phyloP scores from a whole-genome alignment of 2,797 vertebrate species.

The Ctenochaetus hawaiiensis region DNA sequence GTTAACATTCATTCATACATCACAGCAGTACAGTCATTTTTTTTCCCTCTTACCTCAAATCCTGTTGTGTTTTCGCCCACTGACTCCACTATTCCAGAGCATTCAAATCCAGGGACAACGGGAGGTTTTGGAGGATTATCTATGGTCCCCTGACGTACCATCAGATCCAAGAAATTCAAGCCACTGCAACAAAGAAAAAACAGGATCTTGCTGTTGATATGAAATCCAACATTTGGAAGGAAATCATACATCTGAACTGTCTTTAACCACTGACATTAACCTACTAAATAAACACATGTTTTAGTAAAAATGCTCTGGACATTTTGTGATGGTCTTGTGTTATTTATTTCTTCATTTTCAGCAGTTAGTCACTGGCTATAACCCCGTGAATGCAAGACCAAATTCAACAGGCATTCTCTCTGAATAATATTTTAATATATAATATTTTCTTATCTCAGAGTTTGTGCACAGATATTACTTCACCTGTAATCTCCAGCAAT shows the following conservation, averaged over 20 bases:
- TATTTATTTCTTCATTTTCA: slow-evolving; percentile 40
- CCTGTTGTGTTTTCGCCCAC: slow-evolving; percentile 92
- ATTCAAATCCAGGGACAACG: slow-evolving; percentile 96
- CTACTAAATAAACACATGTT: no score
- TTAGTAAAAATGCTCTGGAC: slow-evolving; percentile 1
- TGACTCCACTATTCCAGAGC: slow-evolving; percentile 96
- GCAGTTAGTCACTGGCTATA: slow-evolving; percentile 49
- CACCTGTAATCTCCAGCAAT: background rate
- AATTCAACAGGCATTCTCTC: slow-evolving; percentile 30
- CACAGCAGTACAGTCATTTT: background rate
- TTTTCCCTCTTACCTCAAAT: slow-evolving; percentile 90
- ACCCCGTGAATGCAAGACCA: slow-evolving; percentile 46
- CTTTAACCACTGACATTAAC: background rate
- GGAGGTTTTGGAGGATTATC: slow-evolving; percentile 98
- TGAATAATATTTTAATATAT: slow-evolving; percentile 16
- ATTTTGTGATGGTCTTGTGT: slow-evolving; percentile 13
- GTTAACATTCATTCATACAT: slow-evolving; percentile 2
- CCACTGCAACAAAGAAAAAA: slow-evolving; percentile 87
- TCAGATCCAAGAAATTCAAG: slow-evolving; percentile 97
- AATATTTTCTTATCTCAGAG: slow-evolving; percentile 21
- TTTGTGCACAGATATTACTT: slow-evolving; percentile 17
- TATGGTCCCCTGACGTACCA: slow-evolving; percentile 98
- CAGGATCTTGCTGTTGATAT: background rate
- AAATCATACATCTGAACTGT: slow-evolving; percentile 1
- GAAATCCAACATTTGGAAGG: background rate